phyloP scores from a whole-genome alignment of 2,113 vertebrate species.

The Zapornia atra region DNA sequence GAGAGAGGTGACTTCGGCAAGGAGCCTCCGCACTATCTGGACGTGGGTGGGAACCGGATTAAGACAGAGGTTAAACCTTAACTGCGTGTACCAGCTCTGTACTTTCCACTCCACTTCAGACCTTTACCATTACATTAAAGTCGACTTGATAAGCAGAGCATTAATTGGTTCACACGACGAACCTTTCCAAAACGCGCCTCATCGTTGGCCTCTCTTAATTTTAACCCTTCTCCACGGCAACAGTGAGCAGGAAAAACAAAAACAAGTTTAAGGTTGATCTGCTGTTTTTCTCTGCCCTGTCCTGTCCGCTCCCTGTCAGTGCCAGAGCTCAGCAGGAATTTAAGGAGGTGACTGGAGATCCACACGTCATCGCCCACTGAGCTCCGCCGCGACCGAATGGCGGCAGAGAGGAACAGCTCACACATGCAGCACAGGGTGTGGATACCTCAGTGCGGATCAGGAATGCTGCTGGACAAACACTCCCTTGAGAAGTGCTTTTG shows the following conservation, averaged over 20 bases:
- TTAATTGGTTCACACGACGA: background rate
- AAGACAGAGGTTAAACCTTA: background rate
- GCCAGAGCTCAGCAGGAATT: conserved; percentile 1
- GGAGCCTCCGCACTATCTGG: background rate
- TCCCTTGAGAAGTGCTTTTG: conserved; percentile 46
- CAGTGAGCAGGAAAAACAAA: background rate
- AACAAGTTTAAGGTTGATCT: background rate
- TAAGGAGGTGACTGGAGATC: conserved; percentile 17
- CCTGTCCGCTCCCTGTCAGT: background rate
- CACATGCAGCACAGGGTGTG: background rate
- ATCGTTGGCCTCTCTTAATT: background rate
- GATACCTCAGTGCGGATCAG: conserved; percentile 11
- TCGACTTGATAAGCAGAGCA: background rate
- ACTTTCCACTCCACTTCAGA: conserved; percentile 21
- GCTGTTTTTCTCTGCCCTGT: background rate
- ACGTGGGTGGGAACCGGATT: background rate
- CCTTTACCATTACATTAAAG: background rate
- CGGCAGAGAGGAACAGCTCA: background rate
- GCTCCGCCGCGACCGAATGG: rapidly evolving
- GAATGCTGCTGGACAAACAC: conserved; percentile 74
- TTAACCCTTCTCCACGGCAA: background rate
- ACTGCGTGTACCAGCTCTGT: background rate
- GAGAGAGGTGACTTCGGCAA: background rate
- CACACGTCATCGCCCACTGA: rapidly evolving
- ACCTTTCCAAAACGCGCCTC: background rate